phyloP scores from a whole-genome alignment of 2,113 vertebrate species.

The Globicephala melas region DNA sequence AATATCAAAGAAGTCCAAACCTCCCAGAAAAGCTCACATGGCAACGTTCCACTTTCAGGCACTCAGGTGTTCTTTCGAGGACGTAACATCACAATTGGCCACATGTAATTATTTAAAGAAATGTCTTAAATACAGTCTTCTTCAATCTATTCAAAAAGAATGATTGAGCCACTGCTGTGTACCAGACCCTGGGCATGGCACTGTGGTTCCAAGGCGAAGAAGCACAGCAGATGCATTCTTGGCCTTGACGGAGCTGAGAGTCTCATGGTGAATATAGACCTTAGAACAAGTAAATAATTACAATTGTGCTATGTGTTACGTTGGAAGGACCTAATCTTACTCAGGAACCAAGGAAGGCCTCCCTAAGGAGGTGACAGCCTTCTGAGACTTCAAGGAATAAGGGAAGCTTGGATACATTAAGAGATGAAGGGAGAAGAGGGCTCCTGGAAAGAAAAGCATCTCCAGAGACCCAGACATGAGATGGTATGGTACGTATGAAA shows the following conservation, averaged over 20 bases:
- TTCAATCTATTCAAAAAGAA: background rate
- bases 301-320: background rate
- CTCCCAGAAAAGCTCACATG: background rate
- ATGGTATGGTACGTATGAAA: fast-evolving
- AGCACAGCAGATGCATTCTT: background rate
- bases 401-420: background rate
- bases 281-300: background rate
- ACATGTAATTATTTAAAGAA: background rate
- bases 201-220: background rate
- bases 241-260: background rate
- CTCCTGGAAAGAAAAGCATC: background rate
- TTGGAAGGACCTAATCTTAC: background rate
- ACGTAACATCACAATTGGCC: background rate
- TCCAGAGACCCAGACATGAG: background rate
- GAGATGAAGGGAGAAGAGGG: background rate
- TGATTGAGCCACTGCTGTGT: background rate
- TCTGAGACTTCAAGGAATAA: background rate
- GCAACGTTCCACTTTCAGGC: background rate
- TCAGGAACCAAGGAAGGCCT: background rate
- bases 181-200: background rate
- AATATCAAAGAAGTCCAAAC: background rate
- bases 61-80: background rate
- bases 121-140: background rate
- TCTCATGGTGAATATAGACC: background rate
- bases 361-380: background rate